A percentile compares a stretch with the other conserved stretches of the same genome.
Conservation (phyloP, 2,888 invertebrate species). For the Mesorhabditis spiculigera region DNA sequence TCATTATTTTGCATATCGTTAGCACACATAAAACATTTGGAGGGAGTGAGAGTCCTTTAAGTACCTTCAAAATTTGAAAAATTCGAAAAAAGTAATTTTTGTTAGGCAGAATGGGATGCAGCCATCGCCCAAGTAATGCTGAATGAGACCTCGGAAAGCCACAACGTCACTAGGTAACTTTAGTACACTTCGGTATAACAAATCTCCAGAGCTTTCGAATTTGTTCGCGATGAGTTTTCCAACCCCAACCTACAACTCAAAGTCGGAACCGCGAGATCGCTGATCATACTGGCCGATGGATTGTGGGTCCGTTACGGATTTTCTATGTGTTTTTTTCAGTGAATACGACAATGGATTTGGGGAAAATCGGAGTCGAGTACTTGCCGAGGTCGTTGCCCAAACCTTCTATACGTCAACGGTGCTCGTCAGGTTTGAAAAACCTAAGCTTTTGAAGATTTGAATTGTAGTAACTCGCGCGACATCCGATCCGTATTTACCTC, state of each 20-base stretch:
- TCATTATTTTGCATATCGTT: too few relatives aligned
- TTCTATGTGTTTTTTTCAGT: too few relatives aligned
- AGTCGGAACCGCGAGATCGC: background rate
- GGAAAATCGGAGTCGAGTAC: background rate
- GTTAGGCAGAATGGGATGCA: too few relatives aligned
- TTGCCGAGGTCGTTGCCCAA: background rate
- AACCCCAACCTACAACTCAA: background rate
- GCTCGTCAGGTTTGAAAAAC: background rate
- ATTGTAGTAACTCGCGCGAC: too few relatives aligned
- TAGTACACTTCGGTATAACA: accelerated
- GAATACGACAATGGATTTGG: constrained; percentile 6
- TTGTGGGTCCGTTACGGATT: too few relatives aligned
- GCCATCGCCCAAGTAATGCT: background rate
- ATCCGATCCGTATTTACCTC: background rate
- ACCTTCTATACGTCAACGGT: background rate
- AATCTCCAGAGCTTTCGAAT: background rate
- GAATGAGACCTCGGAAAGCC: background rate
- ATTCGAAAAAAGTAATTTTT: too few relatives aligned
- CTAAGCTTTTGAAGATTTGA: too few relatives aligned
- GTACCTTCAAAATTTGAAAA: too few relatives aligned
- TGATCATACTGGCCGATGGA: background rate
- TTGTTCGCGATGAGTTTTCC: background rate
- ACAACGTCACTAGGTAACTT: background rate
- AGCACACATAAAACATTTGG: too few relatives aligned
- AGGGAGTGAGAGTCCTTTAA: too few relatives aligned